Evolutionary conservation across 2,797 vertebrate species (phyloP).

Genomic region (Lemur catta): DNA sequence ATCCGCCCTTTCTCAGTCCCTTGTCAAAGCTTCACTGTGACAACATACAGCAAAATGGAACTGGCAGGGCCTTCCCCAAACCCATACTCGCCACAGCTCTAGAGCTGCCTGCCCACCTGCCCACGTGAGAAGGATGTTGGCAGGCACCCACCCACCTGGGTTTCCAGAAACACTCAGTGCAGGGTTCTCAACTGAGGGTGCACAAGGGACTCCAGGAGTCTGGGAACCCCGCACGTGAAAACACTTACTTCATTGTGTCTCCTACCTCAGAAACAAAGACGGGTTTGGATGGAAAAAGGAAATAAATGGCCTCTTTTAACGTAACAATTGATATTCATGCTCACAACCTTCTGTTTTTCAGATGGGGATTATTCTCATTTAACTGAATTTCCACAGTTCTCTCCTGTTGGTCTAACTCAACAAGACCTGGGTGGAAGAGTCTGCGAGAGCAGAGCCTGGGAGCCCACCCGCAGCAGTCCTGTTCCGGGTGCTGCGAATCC

Average conservation of each 20-base stretch:
- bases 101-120: not conserved
- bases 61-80: not conserved
- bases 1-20: not conserved
- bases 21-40: not conserved
- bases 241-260: not conserved
- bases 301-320: not conserved
- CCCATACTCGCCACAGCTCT: not conserved
- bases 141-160: not conserved
- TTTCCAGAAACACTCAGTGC: not conserved
- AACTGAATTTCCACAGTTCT: not conserved
- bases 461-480: not conserved
- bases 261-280: not conserved
- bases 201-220: not conserved
- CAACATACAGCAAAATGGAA: not conserved
- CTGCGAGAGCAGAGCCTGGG: not conserved
- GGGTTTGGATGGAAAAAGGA: not conserved
- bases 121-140: not conserved
- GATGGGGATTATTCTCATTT: not conserved
- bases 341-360: not conserved
- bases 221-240: not conserved
- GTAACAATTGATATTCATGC: not conserved
- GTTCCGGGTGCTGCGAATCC: not conserved
- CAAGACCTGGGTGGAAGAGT: not conserved
- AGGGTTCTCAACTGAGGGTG: not conserved
- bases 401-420: not conserved